phyloP scores from a whole-genome alignment of 2,113 vertebrate species.

The Vidua chalybeata region DNA sequence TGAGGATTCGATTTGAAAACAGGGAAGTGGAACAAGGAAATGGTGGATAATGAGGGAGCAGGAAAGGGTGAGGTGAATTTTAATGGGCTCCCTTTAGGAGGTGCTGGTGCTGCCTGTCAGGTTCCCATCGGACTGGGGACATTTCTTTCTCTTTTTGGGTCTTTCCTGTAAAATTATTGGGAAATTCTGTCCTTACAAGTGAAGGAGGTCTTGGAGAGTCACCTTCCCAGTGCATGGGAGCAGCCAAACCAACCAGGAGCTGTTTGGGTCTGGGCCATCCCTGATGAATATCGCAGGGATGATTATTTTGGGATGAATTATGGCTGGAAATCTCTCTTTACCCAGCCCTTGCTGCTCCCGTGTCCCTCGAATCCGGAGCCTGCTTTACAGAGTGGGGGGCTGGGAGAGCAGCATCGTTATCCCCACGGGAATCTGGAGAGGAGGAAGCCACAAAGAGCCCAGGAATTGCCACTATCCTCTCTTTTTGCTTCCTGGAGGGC shows the following conservation, averaged over 20 bases:
- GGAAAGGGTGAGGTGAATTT: neutral
- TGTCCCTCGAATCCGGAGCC: neutral
- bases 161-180: neutral
- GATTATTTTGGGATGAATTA: neutral
- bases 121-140: accelerated
- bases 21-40: neutral
- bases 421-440: neutral
- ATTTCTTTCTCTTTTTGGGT: neutral
- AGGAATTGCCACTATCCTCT: neutral
- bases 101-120: neutral
- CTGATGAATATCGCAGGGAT: neutral
- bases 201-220: neutral
- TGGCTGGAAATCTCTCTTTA: neutral
- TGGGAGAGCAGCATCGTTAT: neutral
- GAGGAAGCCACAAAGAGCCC: neutral
- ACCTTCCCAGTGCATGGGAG: neutral
- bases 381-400: neutral
- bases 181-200: neutral
- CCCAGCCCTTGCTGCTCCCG: neutral
- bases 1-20: neutral
- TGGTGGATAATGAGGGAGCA: neutral
- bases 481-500: neutral
- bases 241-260: neutral
- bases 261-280: neutral
- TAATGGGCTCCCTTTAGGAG: neutral